Evolutionary conservation across 1,140 invertebrate species (phyloP), one percentile per base, ranked within the genome.

Genomic region (Tetramorium alpestre): DNA sequence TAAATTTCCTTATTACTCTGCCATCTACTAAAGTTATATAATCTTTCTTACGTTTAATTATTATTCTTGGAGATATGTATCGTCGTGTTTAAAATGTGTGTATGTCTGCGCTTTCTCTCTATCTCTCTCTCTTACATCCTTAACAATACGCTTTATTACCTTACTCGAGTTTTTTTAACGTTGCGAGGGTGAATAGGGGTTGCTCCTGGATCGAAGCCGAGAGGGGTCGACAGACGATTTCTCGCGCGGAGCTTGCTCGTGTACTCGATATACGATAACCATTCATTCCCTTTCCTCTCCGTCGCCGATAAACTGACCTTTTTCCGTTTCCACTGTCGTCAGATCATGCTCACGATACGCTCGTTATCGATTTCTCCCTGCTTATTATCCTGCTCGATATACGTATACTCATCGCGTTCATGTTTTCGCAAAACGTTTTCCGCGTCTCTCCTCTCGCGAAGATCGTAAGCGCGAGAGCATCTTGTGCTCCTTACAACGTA

Each of bases 1-100:
- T 90, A 90, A 88, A 90, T 65, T 47, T 69, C 51, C 25, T 75
- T 85, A 81, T 87, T 91, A 82, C 47, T 87, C 88, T 85, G 87
- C 75, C 87, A 64, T 86, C 65, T 89, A 86, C 86, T 90, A 87
- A 90, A 91, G 78, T 92, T 93, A 92, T 93, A 89, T 91, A 94
- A 93, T 94, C 89, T 88, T 88, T 86, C 94, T 95, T 95, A 95
- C 75, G 87, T 93, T 94, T 95, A 95, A 85, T 95, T 95, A 95
- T 95, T 95, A 95, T 95, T 95, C 93, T 95, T 93, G 94, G 94
- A 95, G 95, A 95, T 95, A 95, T 95, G 95, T 95, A 95, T 95
- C 95, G 94, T 95, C 94, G 93, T 94, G 91, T 82, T 73, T 73
- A 82, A 69, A 28, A 54, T 94, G 90, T 80, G 80, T 91, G 72